Evolutionary conservation across 2,113 vertebrate species (phyloP).

Genomic region (Aythya baeri): DNA sequence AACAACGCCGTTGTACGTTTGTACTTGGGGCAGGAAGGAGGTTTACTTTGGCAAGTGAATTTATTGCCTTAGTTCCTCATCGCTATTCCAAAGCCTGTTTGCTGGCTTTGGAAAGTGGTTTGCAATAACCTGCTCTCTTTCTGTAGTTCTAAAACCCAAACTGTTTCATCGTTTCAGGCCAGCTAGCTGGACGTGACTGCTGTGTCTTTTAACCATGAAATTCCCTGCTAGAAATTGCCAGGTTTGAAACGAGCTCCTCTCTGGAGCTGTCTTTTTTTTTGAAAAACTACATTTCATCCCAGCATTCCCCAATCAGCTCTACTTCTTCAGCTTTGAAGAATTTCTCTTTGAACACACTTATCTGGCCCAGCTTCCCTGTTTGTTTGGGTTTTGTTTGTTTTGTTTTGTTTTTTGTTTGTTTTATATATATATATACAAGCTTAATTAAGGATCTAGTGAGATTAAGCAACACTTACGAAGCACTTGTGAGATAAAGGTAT

Average conservation of each 20-base stretch:
- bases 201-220: background rate
- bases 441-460: background rate
- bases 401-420: background rate
- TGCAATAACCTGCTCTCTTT: background rate
- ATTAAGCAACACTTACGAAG: background rate
- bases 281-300: background rate
- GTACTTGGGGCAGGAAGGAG: background rate
- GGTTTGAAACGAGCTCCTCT: background rate
- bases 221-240: background rate
- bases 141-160: background rate
- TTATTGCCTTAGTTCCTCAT: background rate
- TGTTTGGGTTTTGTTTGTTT: background rate
- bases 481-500: background rate
- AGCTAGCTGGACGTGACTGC: background rate
- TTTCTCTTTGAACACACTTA: background rate
- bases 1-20: background rate
- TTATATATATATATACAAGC: no score
- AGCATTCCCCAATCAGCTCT: background rate
- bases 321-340: background rate
- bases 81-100: background rate
- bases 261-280: background rate
- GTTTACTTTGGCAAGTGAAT: constrained; percentile 45
- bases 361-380: background rate
- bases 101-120: background rate
- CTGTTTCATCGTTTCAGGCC: background rate